Evolutionary conservation across 2,113 vertebrate species (phyloP), one percentile per base, ranked within the genome.

Genomic region (Phaethon lepturus): DNA sequence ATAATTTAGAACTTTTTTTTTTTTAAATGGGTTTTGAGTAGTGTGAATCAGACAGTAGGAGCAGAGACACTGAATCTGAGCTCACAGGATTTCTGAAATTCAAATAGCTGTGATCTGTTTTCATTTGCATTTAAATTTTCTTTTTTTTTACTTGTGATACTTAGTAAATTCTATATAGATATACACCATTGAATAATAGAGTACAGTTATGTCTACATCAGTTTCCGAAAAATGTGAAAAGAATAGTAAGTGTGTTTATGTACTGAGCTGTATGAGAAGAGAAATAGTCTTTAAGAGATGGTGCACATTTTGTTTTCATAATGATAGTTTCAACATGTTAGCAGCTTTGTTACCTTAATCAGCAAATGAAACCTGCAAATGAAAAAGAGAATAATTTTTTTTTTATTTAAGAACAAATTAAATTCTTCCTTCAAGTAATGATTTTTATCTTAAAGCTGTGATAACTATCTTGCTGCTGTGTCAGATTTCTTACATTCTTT

Each of bases 381-480:
- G 56, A 91, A 94, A 91, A 95, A 35, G 3, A 93, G 97, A 96
- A 95, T 33, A 16, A 2, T 81, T 68, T 89, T 91, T 95, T 97
- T 96, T 94, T 11, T 22, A 74, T 95, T 96, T 96, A 87, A 93
- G 75, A 95, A 77, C 42, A 96, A 97, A 97, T 95, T 96, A 95
- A 97, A 95, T 87, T 95, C 74, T 68, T 68, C 80, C 53, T 60
- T 52, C 47, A 67, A 78, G 59, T 97, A 96, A 96, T 86, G 83
- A 96, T 91, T 98, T 98, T 97, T 95, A 92, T 94, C 92, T 96
- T 96, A 96, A 97, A 96, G 59, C 31, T 90, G 50, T 93, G 94
- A 96, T 96, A 96, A 95, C 35, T 94, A 55, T 95, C 91, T 96
- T 94, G 75, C 60, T 95, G 55, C 35, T 55, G 25, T 96, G 89